A percentile compares a stretch with the other conserved stretches of the same genome.
Conservation (phyloP, 1,140 invertebrate species). For the Ditylenchus dipsaci region DNA sequence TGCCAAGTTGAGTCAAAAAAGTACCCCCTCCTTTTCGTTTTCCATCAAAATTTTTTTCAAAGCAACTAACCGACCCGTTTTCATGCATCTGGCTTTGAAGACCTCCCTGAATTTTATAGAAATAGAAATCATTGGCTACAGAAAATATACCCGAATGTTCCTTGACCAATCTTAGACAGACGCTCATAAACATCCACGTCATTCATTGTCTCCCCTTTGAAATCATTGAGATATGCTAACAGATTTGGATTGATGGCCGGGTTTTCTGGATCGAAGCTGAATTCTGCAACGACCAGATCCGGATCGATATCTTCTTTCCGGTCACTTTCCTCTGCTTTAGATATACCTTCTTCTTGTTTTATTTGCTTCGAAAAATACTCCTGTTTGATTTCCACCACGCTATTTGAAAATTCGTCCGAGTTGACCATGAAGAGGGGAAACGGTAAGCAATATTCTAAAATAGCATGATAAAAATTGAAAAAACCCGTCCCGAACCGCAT, state of each 20-base stretch:
- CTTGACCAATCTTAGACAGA: conserved; percentile 65
- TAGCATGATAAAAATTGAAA: too few species aligned
- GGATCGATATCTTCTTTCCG: background rate
- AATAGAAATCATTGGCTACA: background rate
- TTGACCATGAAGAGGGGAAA: too few species aligned
- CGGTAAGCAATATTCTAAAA: too few species aligned
- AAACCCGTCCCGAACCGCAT: too few species aligned
- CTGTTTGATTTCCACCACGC: too few species aligned
- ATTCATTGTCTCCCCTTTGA: background rate
- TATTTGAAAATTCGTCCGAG: too few species aligned
- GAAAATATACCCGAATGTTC: conserved; percentile 77
- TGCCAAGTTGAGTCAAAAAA: conserved; percentile 51
- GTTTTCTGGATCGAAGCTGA: background rate
- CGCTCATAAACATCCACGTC: background rate
- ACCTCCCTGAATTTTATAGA: conserved; percentile 80
- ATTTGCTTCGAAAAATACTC: too few species aligned
- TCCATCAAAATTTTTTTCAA: conserved; percentile 99
- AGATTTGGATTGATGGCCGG: background rate
- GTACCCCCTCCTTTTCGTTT: conserved; percentile 95
- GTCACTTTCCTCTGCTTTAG: too few species aligned
- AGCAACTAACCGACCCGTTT: conserved; percentile 83
- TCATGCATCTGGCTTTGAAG: conserved; percentile 86
- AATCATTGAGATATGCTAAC: background rate
- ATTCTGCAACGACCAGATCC: background rate
- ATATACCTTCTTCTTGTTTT: too few species aligned